Percentiles rank a stretch among this genome's conserved stretches.
These are phyloP conservation scores for Elachura formosa DNA, from an alignment of 2,113 vertebrate species.

Conservation along the genomic window DNA sequence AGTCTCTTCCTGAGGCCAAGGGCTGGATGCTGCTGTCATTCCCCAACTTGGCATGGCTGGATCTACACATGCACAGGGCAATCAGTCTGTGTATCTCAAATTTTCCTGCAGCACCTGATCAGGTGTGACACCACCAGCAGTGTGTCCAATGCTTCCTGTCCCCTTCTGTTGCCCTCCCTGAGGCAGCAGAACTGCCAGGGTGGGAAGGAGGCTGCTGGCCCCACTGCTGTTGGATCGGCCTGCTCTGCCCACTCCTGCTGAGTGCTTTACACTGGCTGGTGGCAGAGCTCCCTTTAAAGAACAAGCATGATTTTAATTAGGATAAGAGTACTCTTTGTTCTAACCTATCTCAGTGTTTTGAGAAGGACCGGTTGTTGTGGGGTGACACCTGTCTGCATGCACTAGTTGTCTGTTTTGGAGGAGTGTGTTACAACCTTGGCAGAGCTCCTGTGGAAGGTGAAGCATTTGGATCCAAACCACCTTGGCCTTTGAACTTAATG, in stretches of 20 bases:
- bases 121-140: fast-evolving
- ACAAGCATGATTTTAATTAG: background rate
- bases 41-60: background rate
- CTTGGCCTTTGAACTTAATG: background rate
- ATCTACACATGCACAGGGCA: background rate
- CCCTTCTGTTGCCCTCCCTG: background rate
- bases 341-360: background rate
- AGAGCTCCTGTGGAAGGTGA: background rate
- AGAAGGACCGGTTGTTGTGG: background rate
- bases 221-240: background rate
- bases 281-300: background rate
- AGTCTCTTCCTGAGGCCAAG: background rate
- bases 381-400: background rate
- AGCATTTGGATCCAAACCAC: background rate
- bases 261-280: background rate
- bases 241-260: background rate
- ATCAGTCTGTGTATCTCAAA: background rate
- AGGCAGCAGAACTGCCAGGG: background rate
- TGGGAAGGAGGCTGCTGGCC: background rate
- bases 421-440: background rate
- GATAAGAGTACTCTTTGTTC: background rate
- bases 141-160: background rate
- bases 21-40: background rate
- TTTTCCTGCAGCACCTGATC: background rate
- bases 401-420: background rate